Conservation (phyloP, 2,797 vertebrate species). For the Hafferia zeledoni region DNA sequence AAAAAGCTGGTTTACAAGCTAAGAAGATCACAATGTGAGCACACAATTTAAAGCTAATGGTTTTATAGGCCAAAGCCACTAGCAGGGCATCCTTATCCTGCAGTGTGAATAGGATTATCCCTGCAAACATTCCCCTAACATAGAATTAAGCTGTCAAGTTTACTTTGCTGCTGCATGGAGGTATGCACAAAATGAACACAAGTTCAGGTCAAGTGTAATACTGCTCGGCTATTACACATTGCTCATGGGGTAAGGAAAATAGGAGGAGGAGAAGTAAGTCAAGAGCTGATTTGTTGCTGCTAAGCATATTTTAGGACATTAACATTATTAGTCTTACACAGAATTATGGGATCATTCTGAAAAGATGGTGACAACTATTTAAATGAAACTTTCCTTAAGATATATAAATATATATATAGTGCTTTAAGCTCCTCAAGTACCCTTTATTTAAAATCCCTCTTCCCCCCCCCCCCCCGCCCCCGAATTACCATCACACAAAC, state of each 20-base stretch:
- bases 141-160: slow-evolving; percentile 75
- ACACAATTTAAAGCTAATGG: slow-evolving; percentile 74
- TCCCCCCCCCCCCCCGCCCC: too few species aligned
- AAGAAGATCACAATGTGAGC: slow-evolving; percentile 71
- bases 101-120: slow-evolving; percentile 74
- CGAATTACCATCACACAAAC: neutral
- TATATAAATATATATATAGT: neutral
- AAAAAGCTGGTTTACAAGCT: slow-evolving; percentile 75
- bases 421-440: neutral
- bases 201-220: slow-evolving; percentile 46
- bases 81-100: slow-evolving; percentile 67
- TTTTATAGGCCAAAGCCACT: slow-evolving; percentile 74
- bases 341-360: neutral
- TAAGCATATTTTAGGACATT: slow-evolving; percentile 22
- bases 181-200: slow-evolving; percentile 43
- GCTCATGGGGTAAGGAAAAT: neutral
- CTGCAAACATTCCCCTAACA: slow-evolving; percentile 72
- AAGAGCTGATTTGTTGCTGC: neutral
- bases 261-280: neutral
- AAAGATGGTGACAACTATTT: slow-evolving; percentile 2
- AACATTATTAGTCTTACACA: neutral
- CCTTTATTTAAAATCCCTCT: neutral
- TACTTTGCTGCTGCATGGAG: slow-evolving; percentile 34
- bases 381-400: neutral
- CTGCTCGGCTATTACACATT: slow-evolving; percentile 32